Conservation (phyloP, 1,140 invertebrate genomes). For the Dendroctonus valens region DNA sequence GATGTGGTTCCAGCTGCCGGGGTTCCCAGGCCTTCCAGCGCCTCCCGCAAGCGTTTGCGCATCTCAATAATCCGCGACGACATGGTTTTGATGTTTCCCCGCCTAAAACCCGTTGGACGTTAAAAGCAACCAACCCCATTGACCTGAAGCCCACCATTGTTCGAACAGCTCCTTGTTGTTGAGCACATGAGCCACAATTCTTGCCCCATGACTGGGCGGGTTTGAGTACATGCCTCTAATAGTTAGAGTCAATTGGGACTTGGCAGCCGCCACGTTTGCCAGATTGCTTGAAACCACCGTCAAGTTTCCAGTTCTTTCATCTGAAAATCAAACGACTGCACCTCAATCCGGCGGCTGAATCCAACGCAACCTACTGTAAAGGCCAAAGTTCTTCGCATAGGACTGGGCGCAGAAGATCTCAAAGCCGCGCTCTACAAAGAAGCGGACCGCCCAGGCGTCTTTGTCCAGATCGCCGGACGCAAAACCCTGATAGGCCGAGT, state of each 20-base stretch:
- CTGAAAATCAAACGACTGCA: conserved; percentile 50
- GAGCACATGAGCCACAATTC: conserved; percentile 85
- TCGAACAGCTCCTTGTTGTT: conserved; percentile 72
- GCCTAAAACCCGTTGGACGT: conserved; percentile 59
- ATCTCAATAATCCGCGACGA: conserved; percentile 87
- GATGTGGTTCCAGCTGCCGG: conserved; percentile 95
- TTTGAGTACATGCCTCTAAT: conserved; percentile 88
- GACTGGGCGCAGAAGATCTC: conserved; percentile 92
- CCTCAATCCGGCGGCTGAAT: too few species aligned
- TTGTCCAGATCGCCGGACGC: conserved; percentile 82
- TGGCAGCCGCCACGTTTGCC: conserved; percentile 60
- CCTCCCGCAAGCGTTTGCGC: conserved; percentile 75
- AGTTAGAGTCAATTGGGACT: conserved; percentile 87
- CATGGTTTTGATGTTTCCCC: conserved; percentile 82
- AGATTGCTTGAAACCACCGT: conserved; percentile 72
- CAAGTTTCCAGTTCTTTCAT: conserved; percentile 92
- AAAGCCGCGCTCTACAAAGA: conserved; percentile 80
- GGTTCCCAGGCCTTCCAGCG: conserved; percentile 71
- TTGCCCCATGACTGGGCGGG: conserved; percentile 83
- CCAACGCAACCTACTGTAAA: conserved; percentile 76
- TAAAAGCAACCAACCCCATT: not conserved
- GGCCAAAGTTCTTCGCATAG: conserved; percentile 98
- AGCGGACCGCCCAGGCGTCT: conserved; percentile 87
- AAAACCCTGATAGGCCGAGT: conserved; percentile 99
- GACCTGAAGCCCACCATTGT: conserved; percentile 67